Percentiles rank a stretch among this genome's conserved stretches.
phyloP scores from a whole-genome alignment of 1,140 invertebrate genomes.

The Atopsyche davidsoni region DNA sequence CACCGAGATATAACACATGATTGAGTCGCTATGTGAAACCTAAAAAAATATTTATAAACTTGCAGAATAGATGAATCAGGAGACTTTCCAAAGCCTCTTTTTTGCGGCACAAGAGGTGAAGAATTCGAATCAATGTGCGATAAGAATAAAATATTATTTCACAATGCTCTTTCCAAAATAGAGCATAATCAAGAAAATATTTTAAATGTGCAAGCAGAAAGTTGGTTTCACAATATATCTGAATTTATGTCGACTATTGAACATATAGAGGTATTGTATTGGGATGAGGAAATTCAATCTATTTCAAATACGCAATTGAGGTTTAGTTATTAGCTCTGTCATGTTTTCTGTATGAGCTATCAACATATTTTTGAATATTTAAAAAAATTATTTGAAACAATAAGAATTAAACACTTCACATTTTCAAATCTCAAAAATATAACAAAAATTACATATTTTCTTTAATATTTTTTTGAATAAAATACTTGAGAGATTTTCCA shows the following conservation, averaged over 20 bases:
- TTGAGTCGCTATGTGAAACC: neutral
- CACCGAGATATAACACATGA: neutral
- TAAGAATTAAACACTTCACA: no score
- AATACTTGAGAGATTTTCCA: no score
- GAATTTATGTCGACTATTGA: slow-evolving; percentile 58
- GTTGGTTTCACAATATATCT: slow-evolving; percentile 71
- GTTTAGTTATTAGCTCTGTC: no score
- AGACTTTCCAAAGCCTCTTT: slow-evolving; percentile 52
- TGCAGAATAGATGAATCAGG: slow-evolving; percentile 57
- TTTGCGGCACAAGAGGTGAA: slow-evolving; percentile 60
- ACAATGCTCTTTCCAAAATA: slow-evolving; percentile 56
- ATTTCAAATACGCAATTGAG: no score
- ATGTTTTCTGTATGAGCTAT: no score
- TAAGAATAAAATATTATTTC: slow-evolving; percentile 70
- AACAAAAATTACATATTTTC: no score
- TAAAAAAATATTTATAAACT: neutral
- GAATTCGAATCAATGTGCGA: slow-evolving; percentile 66
- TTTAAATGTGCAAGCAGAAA: slow-evolving; percentile 62
- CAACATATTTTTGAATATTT: no score
- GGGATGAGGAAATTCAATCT: no score
- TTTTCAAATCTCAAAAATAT: no score
- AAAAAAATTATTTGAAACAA: no score
- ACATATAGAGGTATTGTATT: slow-evolving; percentile 66
- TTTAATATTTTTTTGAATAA: no score
- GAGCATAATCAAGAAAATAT: slow-evolving; percentile 55